Base-by-base conservation (phyloP, 1,140 invertebrate species). In the Nomia melanderi region DNA sequence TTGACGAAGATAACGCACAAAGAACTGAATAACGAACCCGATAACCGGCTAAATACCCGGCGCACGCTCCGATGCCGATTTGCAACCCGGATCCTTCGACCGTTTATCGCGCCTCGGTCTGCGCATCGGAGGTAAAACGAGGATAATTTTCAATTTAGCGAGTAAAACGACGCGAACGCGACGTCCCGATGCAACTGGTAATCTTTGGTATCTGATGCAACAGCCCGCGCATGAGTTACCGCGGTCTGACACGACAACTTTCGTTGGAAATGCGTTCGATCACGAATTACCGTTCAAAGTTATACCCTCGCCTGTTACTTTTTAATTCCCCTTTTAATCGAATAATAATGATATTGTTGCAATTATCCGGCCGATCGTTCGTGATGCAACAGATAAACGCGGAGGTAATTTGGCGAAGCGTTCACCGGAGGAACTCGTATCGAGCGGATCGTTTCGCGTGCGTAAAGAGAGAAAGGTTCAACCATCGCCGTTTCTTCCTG, bases 401-500 rank as follows among this genome's bases (percentile, higher is more conserved):
- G n/a, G n/a, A n/a, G n/a, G n/a, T n/a, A n/a, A n/a, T n/a, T n/a
- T n/a, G n/a, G n/a, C n/a, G n/a, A n/a, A n/a, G n/a, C n/a, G n/a
- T n/a, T n/a, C n/a, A 31, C 66, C 36, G 25, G 50, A 44, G 33
- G 23, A 73, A 44, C 41, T 29, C 54, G 41, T 66, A 74, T 74
- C 57, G 70, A 70, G 59, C 33, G 56, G 39, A 39, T 20, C 44
- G n/a, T n/a, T n/a, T n/a, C 36, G 36, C 2, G 14, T 36, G 14
- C 56, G 56, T 33, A 39, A 33, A 53, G 23, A 29, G 59, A 70
- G 66, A 29, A 9, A 9, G 27, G 8, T 39, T 12, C 14, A 17
- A n/a, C 62, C 44, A 29, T 44, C 36, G 63, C 17, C n/a, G 25
- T 36, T 81, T 77, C 79, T 90, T 91, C 89, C 89, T 90, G 89